These are phyloP conservation scores for Octopus bimaculoides DNA, from an alignment of 1,140 invertebrate genomes.

Conservation along the genomic window DNA sequence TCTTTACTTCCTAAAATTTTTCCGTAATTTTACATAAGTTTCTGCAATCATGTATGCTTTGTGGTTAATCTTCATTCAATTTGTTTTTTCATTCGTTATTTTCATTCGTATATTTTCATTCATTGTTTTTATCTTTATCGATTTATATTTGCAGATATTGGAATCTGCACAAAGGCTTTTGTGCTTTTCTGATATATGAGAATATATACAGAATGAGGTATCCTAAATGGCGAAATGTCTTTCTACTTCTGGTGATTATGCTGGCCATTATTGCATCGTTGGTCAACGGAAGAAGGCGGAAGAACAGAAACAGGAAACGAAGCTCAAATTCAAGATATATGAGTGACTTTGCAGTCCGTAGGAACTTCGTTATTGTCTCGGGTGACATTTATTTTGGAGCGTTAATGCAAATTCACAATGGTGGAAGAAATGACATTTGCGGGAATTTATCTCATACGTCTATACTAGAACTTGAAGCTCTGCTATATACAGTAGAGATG, in stretches of 20 bases:
- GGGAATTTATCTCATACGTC: neutral
- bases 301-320: neutral
- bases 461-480: neutral
- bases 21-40: no score
- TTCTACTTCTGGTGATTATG: neutral
- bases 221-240: neutral
- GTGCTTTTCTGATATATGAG: no score
- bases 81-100: no score
- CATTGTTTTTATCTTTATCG: no score
- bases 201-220: neutral
- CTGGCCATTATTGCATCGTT: neutral
- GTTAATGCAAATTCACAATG: neutral
- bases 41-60: no score
- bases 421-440: neutral
- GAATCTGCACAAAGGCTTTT: no score
- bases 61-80: no score
- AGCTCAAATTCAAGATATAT: neutral
- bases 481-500: neutral
- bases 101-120: no score
- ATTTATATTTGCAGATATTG: no score
- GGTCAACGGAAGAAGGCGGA: neutral
- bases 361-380: neutral
- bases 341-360: neutral
- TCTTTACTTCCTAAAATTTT: no score
- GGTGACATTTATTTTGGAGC: neutral